A percentile compares a stretch with the other conserved stretches of the same genome.
phyloP scores from a whole-genome alignment of 1,140 invertebrate genomes.

The Ditylenchus dipsaci region DNA sequence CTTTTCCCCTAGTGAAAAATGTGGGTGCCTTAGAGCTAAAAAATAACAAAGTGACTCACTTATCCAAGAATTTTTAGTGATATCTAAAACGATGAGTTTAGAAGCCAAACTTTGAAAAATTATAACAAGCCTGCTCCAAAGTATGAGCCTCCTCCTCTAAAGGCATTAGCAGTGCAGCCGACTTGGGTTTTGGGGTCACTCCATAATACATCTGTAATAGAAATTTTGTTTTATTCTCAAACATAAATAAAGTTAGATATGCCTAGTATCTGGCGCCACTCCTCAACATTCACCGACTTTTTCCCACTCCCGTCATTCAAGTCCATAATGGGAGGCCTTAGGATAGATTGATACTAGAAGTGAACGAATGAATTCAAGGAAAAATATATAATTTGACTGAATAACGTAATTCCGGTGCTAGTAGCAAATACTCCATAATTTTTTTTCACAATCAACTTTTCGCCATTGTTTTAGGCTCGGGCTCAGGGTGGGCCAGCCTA shows the following conservation, averaged over 20 bases:
- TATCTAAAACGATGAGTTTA: not conserved
- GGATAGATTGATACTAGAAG: conserved; percentile 71
- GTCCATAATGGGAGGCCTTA: conserved; percentile 70
- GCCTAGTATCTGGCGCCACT: conserved; percentile 63
- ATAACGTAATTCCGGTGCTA: too few relatives aligned
- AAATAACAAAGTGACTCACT: too few relatives aligned
- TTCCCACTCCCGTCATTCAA: conserved; percentile 56
- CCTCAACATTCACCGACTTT: conserved; percentile 61
- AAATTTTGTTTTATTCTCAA: not conserved
- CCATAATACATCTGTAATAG: conserved; percentile 69
- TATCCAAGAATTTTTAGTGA: too few relatives aligned
- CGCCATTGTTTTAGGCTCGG: too few relatives aligned
- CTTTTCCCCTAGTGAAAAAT: too few relatives aligned
- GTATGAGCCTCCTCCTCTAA: conserved; percentile 81
- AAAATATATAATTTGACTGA: too few relatives aligned
- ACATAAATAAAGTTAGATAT: not conserved
- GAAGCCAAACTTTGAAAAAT: not conserved
- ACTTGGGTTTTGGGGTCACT: conserved; percentile 74
- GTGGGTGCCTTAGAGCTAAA: too few relatives aligned
- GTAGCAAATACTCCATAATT: too few relatives aligned
- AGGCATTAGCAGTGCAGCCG: conserved; percentile 74
- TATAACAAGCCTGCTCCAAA: conserved; percentile 73
- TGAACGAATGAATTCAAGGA: too few relatives aligned
- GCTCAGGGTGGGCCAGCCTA: too few relatives aligned
- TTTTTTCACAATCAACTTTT: too few relatives aligned